These are phyloP conservation scores for Dasysyrphus albostriatus DNA, from an alignment of 2,888 invertebrate species.

Conservation along the genomic window DNA sequence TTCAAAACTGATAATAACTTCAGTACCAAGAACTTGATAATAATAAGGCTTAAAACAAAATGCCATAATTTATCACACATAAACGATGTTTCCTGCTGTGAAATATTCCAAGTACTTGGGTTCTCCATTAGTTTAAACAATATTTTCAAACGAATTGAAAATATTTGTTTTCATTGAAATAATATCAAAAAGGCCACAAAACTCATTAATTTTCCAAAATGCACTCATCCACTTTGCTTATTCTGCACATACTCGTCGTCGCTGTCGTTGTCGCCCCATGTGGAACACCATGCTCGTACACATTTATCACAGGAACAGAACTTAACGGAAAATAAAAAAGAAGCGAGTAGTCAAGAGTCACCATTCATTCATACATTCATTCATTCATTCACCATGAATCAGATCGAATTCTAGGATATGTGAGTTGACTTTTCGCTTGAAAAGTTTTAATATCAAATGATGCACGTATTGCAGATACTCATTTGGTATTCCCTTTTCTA, in stretches of 20 bases:
- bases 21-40: too few species aligned
- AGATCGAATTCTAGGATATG: constrained; percentile 60
- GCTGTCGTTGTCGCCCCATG: not conserved
- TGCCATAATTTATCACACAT: too few species aligned
- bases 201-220: constrained; percentile 46
- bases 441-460: constrained; percentile 72
- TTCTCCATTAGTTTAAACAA: not conserved
- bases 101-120: not conserved
- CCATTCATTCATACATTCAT: constrained; percentile 20
- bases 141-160: not conserved
- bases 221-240: constrained; percentile 25
- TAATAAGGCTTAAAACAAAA: too few species aligned
- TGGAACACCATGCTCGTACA: not conserved
- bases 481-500: constrained; percentile 72
- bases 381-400: constrained; percentile 14
- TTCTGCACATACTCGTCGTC: constrained; percentile 1
- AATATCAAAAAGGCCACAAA: constrained; percentile 27
- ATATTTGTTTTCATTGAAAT: constrained; percentile 11
- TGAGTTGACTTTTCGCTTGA: constrained; percentile 54
- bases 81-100: too few species aligned
- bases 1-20: too few species aligned
- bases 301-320: constrained; percentile 14
- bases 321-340: not conserved
- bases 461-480: constrained; percentile 75
- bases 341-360: constrained; percentile 24